Conservation (phyloP, 1,140 invertebrate genomes). For the Nixonia krombeini region DNA sequence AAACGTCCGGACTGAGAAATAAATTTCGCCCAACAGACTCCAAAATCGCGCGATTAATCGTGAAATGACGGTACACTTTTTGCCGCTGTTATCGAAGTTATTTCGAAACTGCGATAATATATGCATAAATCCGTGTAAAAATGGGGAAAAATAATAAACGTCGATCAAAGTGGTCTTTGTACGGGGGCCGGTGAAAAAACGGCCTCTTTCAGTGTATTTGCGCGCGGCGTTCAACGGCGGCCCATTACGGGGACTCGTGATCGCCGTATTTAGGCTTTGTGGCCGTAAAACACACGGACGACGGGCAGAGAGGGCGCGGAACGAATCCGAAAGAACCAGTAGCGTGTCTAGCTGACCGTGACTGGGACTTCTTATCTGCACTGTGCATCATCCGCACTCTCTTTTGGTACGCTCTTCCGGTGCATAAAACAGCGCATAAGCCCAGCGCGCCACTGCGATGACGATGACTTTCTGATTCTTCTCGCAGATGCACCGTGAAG, state of each 20-base stretch:
- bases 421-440: conserved; percentile 38
- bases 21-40: too few species aligned
- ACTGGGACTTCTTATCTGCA: conserved; percentile 43
- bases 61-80: too few species aligned
- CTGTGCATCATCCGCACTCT: conserved; percentile 36
- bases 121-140: too few species aligned
- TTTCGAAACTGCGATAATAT: too few species aligned
- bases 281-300: conserved; percentile 6
- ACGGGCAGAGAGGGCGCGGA: conserved; percentile 34
- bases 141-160: too few species aligned
- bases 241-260: conserved; percentile 25
- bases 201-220: conserved; percentile 15
- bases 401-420: conserved; percentile 44
- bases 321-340: conserved; percentile 52
- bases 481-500: conserved; percentile 14
- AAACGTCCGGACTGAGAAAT: too few species aligned
- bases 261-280: conserved; percentile 24
- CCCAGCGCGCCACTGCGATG: conserved; percentile 13
- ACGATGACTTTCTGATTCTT: conserved; percentile 39
- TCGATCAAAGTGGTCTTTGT: too few species aligned
- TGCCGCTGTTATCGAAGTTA: too few species aligned
- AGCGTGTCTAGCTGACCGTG: conserved; percentile 50
- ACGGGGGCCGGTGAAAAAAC: background rate
- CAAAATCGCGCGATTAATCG: too few species aligned
- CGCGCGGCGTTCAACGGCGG: conserved; percentile 11